phyloP scores from a whole-genome alignment of 2,888 invertebrate genomes.

The Drosophila fungiperda region DNA sequence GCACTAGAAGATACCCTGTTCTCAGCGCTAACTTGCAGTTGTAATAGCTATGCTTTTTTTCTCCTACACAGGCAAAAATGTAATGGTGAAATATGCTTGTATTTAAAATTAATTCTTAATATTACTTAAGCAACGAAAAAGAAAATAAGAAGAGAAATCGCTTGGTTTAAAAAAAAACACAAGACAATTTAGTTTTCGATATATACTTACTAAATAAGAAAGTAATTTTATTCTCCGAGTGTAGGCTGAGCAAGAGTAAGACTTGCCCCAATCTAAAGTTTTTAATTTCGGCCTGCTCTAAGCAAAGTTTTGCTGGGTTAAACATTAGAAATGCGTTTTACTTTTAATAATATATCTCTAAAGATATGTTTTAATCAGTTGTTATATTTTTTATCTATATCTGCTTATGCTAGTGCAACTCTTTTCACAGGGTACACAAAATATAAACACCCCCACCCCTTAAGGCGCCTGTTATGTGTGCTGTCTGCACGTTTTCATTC shows the following conservation, averaged over 20 bases:
- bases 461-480: constrained; percentile 16
- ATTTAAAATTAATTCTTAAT: too few relatives aligned
- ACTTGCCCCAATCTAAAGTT: not conserved
- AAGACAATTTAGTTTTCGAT: too few relatives aligned
- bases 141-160: not conserved
- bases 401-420: not conserved
- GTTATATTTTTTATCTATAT: not conserved
- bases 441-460: not conserved
- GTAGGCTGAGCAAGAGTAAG: not conserved
- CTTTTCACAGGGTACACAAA: not conserved
- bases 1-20: not conserved
- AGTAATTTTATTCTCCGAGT: not conserved
- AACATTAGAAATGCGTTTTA: not conserved
- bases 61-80: too few relatives aligned
- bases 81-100: not conserved
- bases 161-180: not conserved
- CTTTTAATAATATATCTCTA: not conserved
- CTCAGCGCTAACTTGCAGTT: not conserved
- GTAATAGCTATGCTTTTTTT: not conserved
- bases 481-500: constrained; percentile 70
- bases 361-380: not conserved
- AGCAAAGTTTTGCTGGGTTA: not conserved
- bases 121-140: too few relatives aligned
- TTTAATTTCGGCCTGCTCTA: not conserved
- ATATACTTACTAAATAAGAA: not conserved